These are phyloP conservation scores for Ooceraea biroi DNA, from an alignment of 1,140 invertebrate species.

Conservation along the genomic window DNA sequence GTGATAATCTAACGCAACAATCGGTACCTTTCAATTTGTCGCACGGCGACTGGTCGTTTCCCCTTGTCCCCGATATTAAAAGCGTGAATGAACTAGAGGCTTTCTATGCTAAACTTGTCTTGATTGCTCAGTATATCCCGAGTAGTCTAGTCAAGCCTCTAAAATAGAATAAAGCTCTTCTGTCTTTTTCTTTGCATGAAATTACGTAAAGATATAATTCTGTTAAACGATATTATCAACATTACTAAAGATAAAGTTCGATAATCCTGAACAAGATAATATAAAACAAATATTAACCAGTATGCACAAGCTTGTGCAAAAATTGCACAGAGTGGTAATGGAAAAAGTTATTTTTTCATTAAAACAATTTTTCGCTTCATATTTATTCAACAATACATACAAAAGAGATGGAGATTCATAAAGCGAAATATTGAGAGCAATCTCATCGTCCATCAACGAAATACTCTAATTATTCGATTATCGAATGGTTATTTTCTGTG, in stretches of 20 bases:
- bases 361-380: not conserved
- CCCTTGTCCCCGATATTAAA: constrained; percentile 25
- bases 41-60: constrained; percentile 1
- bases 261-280: no score
- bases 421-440: not conserved
- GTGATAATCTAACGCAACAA: constrained; percentile 51
- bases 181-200: not conserved
- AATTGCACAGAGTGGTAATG: no score
- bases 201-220: no score
- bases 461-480: not conserved
- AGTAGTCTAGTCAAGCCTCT: not conserved
- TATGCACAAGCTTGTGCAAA: no score
- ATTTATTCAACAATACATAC: constrained; percentile 1
- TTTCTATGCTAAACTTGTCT: constrained; percentile 9
- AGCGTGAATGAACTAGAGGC: constrained; percentile 10
- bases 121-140: not conserved
- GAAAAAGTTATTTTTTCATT: no score
- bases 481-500: constrained; percentile 1
- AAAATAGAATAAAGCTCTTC: not conserved
- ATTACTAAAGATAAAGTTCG: no score
- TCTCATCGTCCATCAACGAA: not conserved
- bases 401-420: not conserved
- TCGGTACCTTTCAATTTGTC: constrained; percentile 51
- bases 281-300: no score
- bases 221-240: no score